phyloP scores from a whole-genome alignment of 2,797 vertebrate species.

The Podarcis lilfordi region DNA sequence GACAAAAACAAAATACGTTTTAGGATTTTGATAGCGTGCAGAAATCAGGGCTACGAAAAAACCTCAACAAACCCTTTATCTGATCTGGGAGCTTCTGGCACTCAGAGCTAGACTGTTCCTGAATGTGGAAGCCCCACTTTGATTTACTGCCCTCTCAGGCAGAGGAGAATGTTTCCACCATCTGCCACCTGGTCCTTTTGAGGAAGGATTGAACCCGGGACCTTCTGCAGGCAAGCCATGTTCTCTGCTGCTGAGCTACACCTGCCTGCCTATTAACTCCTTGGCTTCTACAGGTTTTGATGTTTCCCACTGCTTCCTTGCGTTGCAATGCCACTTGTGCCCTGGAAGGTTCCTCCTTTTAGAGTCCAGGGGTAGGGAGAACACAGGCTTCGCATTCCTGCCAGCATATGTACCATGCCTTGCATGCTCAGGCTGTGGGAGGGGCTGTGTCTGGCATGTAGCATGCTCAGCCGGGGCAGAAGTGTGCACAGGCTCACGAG shows the following conservation, averaged over 20 bases:
- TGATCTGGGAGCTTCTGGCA: too few species aligned
- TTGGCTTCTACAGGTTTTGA: neutral
- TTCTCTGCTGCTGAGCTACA: neutral
- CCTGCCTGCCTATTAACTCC: too few species aligned
- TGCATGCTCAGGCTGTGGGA: neutral
- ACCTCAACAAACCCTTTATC: neutral
- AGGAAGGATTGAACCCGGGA: neutral
- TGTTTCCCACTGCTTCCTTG: too few species aligned
- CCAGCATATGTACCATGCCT: constrained; percentile 24
- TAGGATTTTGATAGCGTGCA: too few species aligned
- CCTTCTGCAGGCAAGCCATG: neutral
- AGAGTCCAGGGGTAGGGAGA: neutral
- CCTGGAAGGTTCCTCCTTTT: neutral
- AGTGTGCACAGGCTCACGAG: neutral
- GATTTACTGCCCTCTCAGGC: rapidly evolving
- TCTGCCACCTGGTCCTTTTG: neutral
- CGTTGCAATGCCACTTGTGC: neutral
- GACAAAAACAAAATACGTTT: too few species aligned
- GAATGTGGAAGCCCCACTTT: neutral
- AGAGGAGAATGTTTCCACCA: neutral
- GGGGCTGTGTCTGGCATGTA: neutral
- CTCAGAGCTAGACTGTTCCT: neutral
- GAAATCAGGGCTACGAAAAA: too few species aligned
- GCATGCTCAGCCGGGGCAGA: neutral
- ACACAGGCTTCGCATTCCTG: neutral